Percentiles rank a stretch among this genome's conserved stretches.
phyloP scores from a whole-genome alignment of 2,797 vertebrate genomes.

The Agapornis canus region DNA sequence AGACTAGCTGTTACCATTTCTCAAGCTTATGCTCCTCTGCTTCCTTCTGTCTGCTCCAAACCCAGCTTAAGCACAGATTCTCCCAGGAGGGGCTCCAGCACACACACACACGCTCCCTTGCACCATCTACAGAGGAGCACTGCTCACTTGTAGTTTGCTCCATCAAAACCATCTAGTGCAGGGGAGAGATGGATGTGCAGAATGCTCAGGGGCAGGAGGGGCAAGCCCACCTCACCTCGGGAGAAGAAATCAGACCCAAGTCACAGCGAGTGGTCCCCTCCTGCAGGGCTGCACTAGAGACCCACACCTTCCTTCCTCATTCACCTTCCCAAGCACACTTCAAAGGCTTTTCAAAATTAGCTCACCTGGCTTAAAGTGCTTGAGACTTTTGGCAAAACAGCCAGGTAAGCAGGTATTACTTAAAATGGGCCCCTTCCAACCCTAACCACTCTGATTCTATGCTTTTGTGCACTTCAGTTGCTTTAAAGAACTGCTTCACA shows the following conservation, averaged over 20 bases:
- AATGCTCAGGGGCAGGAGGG: neutral
- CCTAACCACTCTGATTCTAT: neutral
- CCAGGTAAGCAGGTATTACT: neutral
- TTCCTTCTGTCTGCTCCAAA: neutral
- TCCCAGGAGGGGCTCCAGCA: neutral
- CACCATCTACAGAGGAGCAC: neutral
- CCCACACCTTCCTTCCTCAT: neutral
- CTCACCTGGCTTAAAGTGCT: neutral
- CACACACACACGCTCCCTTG: neutral
- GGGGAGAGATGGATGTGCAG: neutral
- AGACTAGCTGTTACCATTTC: neutral
- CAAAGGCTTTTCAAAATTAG: neutral
- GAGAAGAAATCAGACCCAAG: neutral
- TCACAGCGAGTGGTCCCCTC: neutral
- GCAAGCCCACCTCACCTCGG: fast-evolving
- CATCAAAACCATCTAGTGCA: neutral
- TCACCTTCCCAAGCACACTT: neutral
- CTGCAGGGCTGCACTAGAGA: neutral
- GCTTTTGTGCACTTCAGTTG: neutral
- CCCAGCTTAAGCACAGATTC: neutral
- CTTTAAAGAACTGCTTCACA: neutral
- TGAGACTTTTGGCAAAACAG: neutral
- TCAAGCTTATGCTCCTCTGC: neutral
- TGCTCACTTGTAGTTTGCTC: neutral
- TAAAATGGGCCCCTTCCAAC: neutral